Conservation (phyloP, 2,113 vertebrate genomes). For the Toxotes chatareus region DNA sequence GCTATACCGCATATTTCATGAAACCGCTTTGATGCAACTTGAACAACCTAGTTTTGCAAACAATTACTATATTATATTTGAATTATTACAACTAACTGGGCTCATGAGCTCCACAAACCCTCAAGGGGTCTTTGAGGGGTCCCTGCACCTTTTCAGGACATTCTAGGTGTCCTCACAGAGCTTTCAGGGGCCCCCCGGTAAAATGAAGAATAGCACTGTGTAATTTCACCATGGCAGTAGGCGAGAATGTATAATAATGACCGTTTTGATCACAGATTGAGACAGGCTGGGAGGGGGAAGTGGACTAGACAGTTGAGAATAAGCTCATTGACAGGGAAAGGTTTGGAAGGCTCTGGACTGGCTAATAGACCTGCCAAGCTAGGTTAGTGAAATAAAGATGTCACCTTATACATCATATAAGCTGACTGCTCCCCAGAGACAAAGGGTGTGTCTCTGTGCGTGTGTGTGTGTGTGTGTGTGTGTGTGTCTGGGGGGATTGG, state of each 20-base stretch:
- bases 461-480: constrained; percentile 13
- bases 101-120: not conserved
- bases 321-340: constrained; percentile 68
- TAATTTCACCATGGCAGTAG: constrained; percentile 40
- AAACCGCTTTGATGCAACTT: not conserved
- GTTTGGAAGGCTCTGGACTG: constrained; percentile 67
- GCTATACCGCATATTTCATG: not conserved
- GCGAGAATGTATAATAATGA: constrained; percentile 62
- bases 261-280: constrained; percentile 75
- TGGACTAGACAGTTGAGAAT: constrained; percentile 69
- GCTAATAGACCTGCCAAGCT: constrained; percentile 82
- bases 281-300: constrained; percentile 53
- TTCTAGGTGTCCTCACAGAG: constrained; percentile 11
- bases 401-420: constrained; percentile 78
- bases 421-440: constrained; percentile 79
- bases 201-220: constrained; percentile 36
- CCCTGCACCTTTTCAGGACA: not conserved
- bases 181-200: not conserved
- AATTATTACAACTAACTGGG: not conserved
- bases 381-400: constrained; percentile 82
- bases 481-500: not conserved
- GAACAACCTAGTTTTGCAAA: not conserved
- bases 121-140: not conserved
- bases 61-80: not conserved
- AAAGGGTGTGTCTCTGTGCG: constrained; percentile 41